phyloP scores from a whole-genome alignment of 2,888 invertebrate genomes.

The Aplocera efformata region DNA sequence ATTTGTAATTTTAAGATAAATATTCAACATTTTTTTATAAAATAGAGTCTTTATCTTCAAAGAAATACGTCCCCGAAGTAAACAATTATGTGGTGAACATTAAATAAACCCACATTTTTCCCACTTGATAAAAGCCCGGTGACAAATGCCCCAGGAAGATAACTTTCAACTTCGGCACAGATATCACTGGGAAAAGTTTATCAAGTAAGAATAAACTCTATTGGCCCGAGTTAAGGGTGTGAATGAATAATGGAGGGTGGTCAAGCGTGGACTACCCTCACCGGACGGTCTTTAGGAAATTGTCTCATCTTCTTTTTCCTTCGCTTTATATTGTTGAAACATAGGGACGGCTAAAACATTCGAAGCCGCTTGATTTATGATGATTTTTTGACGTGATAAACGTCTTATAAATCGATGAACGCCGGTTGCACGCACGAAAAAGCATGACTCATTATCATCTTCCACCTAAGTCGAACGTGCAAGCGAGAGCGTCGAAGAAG shows the following conservation, averaged over 20 bases:
- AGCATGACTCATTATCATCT: too few species aligned
- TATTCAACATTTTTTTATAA: too few species aligned
- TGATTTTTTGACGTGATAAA: too few species aligned
- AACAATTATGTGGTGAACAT: constrained; percentile 20
- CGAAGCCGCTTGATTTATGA: background rate
- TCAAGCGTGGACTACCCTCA: constrained; percentile 19
- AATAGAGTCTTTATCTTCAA: background rate
- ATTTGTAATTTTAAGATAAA: too few species aligned
- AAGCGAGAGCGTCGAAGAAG: too few species aligned
- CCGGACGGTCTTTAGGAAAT: constrained; percentile 31
- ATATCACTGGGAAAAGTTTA: constrained; percentile 16
- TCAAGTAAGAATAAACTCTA: constrained; percentile 10
- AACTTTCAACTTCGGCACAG: constrained; percentile 22
- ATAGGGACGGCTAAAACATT: constrained; percentile 3
- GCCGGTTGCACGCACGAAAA: too few species aligned
- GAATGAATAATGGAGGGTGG: constrained; percentile 13
- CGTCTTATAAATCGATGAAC: too few species aligned
- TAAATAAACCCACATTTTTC: constrained; percentile 16
- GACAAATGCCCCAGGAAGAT: constrained; percentile 23
- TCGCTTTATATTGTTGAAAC: constrained; percentile 14
- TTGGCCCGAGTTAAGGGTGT: constrained; percentile 11
- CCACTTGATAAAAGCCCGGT: constrained; percentile 18
- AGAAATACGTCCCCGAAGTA: constrained; percentile 14
- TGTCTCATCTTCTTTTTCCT: constrained; percentile 23
- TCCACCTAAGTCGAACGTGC: too few species aligned